A percentile compares a stretch with the other conserved stretches of the same genome.
Evolutionary conservation across 2,797 vertebrate genomes (phyloP).

Genomic region (Lerista edwardsae): DNA sequence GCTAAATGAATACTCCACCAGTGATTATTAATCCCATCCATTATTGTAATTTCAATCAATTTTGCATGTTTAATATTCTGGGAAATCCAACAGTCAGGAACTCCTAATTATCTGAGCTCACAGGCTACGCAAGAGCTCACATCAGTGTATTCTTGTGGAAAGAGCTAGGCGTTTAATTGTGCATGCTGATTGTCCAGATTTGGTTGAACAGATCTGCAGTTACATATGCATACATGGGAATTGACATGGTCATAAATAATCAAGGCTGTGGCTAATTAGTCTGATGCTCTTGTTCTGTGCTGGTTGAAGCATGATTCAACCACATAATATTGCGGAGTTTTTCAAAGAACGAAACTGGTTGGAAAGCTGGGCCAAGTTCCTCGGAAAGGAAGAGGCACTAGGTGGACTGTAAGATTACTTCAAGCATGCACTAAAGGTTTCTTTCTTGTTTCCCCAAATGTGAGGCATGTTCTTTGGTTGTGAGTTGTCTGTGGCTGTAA

Average conservation of each 20-base stretch:
- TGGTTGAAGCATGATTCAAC: neutral
- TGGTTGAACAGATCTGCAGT: neutral
- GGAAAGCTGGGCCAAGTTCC: neutral
- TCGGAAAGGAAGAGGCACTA: neutral
- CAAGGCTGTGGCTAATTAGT: neutral
- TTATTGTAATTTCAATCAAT: slow-evolving; percentile 15
- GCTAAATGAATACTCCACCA: neutral
- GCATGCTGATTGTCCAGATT: neutral
- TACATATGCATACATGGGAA: neutral
- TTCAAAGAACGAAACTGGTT: neutral
- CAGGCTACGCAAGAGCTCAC: neutral
- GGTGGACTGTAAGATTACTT: neutral
- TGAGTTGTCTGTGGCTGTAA: neutral
- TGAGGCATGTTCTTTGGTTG: neutral
- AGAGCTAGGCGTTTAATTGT: neutral
- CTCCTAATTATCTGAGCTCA: neutral
- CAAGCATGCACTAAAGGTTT: neutral
- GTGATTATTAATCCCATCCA: neutral
- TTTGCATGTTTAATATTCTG: neutral
- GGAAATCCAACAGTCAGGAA: neutral
- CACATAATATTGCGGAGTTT: neutral
- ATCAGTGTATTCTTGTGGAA: neutral
- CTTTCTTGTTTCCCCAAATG: too few relatives aligned
- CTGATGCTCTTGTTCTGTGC: neutral
- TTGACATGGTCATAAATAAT: slow-evolving; percentile 1